Evolutionary conservation across 2,797 vertebrate genomes (phyloP).

Genomic region (Alca torda): DNA sequence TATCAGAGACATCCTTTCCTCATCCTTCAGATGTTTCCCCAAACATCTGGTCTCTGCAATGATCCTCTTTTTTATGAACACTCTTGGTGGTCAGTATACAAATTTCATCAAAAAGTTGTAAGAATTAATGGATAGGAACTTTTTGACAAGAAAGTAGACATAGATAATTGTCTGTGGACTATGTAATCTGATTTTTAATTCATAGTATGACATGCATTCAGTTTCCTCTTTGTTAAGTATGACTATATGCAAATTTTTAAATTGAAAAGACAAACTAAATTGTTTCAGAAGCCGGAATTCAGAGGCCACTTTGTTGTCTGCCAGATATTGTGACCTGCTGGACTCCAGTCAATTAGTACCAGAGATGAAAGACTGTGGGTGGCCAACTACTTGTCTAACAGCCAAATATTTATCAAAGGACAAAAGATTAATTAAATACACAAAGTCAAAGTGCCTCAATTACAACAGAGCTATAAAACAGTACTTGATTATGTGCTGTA

Average conservation of each 20-base stretch:
- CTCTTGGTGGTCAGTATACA: neutral
- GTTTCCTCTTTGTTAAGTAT: neutral
- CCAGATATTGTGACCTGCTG: neutral
- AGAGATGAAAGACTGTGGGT: neutral
- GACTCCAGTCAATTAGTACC: conserved; percentile 18
- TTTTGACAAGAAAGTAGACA: neutral
- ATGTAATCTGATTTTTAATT: neutral
- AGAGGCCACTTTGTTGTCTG: neutral
- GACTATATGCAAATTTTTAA: neutral
- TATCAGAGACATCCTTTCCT: neutral
- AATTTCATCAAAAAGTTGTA: neutral
- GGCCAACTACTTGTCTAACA: conserved; percentile 1
- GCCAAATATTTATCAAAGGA: conserved; percentile 19
- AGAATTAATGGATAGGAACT: neutral
- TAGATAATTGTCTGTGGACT: neutral
- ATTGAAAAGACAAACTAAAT: neutral
- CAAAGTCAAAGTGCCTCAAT: neutral
- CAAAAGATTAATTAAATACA: conserved; percentile 41
- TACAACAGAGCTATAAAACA: neutral
- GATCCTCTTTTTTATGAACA: neutral
- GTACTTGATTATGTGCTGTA: neutral
- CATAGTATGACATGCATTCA: neutral
- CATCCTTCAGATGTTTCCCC: neutral
- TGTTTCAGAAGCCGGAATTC: neutral
- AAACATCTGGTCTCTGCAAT: neutral